Percentiles rank a stretch among this genome's conserved stretches.
phyloP scores from a whole-genome alignment of 1,140 invertebrate species.

The Drosophila bocki region DNA sequence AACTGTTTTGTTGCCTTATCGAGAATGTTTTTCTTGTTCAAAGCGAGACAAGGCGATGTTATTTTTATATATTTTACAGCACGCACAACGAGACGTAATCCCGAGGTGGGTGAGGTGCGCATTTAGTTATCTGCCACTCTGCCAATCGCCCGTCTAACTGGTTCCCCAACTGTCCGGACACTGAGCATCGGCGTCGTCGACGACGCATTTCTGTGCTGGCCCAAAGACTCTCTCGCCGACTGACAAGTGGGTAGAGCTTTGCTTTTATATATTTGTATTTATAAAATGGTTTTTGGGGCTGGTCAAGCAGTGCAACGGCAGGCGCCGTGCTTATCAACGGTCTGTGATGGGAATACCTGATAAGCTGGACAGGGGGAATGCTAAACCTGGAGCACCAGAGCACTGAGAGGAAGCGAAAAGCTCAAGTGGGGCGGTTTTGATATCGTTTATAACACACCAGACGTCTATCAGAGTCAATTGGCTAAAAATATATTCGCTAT shows the following conservation, averaged over 20 bases:
- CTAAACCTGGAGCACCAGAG: neutral
- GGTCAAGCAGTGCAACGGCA: slow-evolving; percentile 29
- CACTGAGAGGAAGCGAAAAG: slow-evolving; percentile 1
- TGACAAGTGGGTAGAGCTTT: slow-evolving; percentile 41
- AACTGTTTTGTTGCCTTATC: slow-evolving; percentile 50
- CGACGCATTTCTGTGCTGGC: slow-evolving; percentile 6
- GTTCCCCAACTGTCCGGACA: slow-evolving; percentile 50
- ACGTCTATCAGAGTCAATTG: neutral
- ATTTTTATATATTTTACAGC: slow-evolving; percentile 47
- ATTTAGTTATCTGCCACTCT: slow-evolving; percentile 41
- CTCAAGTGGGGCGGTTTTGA: neutral
- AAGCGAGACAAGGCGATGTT: slow-evolving; percentile 40
- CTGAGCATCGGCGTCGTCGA: slow-evolving; percentile 25
- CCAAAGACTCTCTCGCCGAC: slow-evolving; percentile 23
- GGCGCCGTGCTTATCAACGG: slow-evolving; percentile 33
- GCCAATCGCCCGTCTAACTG: slow-evolving; percentile 48
- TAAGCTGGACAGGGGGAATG: slow-evolving; percentile 9
- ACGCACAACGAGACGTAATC: slow-evolving; percentile 17
- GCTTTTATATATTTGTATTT: slow-evolving; percentile 4
- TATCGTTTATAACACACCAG: neutral
- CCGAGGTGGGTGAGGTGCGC: slow-evolving; percentile 37
- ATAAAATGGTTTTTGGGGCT: slow-evolving; percentile 2
- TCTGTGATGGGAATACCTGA: slow-evolving; percentile 33
- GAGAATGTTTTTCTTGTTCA: slow-evolving; percentile 60
- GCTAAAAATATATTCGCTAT: neutral